phyloP scores from a whole-genome alignment of 2,113 vertebrate genomes.

The Myiozetetes cayanensis region DNA sequence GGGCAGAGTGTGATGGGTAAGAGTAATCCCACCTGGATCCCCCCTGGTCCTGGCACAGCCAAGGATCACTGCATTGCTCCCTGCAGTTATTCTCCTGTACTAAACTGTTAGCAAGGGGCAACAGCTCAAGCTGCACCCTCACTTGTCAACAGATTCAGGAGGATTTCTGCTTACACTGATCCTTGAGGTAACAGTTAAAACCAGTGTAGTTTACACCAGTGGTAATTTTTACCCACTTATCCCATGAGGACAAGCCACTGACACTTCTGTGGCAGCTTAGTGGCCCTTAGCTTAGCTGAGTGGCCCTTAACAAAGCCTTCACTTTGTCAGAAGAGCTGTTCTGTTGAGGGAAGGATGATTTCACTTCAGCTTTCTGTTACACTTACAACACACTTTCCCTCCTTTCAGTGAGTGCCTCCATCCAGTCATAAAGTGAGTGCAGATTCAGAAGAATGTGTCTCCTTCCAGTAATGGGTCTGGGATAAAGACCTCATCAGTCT shows the following conservation, averaged over 20 bases:
- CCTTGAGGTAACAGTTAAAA: not conserved
- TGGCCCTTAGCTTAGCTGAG: not conserved
- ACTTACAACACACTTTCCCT: not conserved
- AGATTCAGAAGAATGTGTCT: not conserved
- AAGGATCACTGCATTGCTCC: not conserved
- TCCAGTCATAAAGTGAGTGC: not conserved
- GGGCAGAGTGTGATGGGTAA: accelerated
- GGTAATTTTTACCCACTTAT: not conserved
- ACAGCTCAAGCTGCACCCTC: not conserved
- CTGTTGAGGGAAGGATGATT: not conserved
- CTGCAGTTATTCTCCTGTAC: not conserved
- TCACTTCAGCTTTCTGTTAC: not conserved
- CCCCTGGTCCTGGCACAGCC: not conserved
- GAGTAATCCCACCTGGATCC: not conserved
- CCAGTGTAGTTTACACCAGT: not conserved
- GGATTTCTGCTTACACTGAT: not conserved
- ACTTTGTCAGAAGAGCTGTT: not conserved
- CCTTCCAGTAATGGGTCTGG: not conserved
- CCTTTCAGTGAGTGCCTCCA: not conserved
- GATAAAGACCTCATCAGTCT: not conserved
- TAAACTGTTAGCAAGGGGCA: not conserved
- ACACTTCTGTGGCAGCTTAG: not conserved
- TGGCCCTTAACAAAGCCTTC: not conserved
- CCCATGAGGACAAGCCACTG: not conserved
- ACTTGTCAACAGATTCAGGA: not conserved